Conservation (phyloP, 37 sponge, comb jelly and placozoan genomes). For the Geodia barretti region DNA sequence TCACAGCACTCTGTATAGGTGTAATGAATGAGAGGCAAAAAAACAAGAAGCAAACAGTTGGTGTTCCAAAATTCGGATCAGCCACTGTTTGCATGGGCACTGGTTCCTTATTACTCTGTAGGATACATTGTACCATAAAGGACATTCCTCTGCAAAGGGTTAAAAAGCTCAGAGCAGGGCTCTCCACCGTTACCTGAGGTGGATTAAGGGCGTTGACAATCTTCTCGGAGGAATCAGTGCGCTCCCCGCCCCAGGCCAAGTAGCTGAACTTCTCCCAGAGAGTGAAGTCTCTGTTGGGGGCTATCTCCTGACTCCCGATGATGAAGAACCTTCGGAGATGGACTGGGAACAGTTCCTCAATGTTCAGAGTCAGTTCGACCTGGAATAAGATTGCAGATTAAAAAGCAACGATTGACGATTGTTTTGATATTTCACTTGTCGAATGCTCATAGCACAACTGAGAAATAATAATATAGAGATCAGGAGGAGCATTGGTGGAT, state of each 20-base stretch:
- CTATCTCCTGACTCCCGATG: not conserved
- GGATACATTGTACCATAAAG: too few species aligned
- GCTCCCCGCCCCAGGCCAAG: constrained; percentile 1
- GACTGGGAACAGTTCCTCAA: constrained; percentile 59
- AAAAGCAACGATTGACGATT: not conserved
- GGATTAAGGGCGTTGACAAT: constrained; percentile 49
- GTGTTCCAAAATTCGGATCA: too few species aligned
- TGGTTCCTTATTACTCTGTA: too few species aligned
- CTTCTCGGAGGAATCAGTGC: constrained; percentile 57
- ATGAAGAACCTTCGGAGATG: constrained; percentile 36
- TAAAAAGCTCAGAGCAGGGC: too few species aligned
- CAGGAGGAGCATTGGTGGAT: too few species aligned
- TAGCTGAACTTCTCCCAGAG: constrained; percentile 24
- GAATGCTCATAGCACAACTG: too few species aligned
- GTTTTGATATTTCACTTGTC: not conserved
- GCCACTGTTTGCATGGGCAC: too few species aligned
- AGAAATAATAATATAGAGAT: too few species aligned
- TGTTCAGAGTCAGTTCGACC: constrained; percentile 71
- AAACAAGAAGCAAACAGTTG: too few species aligned
- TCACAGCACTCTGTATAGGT: too few species aligned
- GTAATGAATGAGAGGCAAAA: too few species aligned
- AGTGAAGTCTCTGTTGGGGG: constrained; percentile 55
- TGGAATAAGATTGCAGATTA: not conserved
- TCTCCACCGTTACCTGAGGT: constrained; percentile 42
- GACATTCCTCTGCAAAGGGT: too few species aligned